Base-by-base conservation (phyloP, 1,140 invertebrate species). In the Calliopsis andreniformis region DNA sequence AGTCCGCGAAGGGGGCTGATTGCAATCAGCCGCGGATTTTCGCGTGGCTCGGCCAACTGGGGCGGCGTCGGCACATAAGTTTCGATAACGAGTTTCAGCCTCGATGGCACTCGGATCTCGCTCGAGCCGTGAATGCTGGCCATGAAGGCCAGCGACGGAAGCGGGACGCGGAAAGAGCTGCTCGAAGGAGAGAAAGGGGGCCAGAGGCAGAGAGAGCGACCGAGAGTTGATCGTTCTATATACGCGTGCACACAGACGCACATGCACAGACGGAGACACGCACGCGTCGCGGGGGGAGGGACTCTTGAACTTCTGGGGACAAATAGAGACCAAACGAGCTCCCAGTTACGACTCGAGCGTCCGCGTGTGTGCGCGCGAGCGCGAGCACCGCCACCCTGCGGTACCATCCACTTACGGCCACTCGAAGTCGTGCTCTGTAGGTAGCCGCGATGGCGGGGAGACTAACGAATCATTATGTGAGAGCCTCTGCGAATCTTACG, bases 11-110 rank as follows among this genome's bases (percentile, higher is more conserved):
- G 71, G 86, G 85, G 76, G 66, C 78, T 89, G 89, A 89, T 90
- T 90, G 87, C 87, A 90, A 91, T 91, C 88, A 90, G 82, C 72
- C 71, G 53, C 42, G 75, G 82, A 83, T 84, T 87, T 85, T 87
- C 68, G 76, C 69, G 71, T 62, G 56, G 30, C 32, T 61, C 80
- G 79, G 56, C 67, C 35, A n/a, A 45, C 71, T 59, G 56, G n/a
- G 16, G 28, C 30, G 28, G 42, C 62, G 47, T 25, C 49, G 66
- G 73, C 70, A 61, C 63, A 79, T 79, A 76, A 85, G 78, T 81
- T 85, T 76, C 77, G 66, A 78, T 84, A 83, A 86, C 83, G 85
- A 87, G 86, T 80, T 80, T 79, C 67, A 39, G 43, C 56, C 66
- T 85, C 66, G 80, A 86, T 76, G 70, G 63, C 35, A 78, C 73